Conservation (phyloP, 2,888 invertebrate species). For the Drosophila mulleri region DNA sequence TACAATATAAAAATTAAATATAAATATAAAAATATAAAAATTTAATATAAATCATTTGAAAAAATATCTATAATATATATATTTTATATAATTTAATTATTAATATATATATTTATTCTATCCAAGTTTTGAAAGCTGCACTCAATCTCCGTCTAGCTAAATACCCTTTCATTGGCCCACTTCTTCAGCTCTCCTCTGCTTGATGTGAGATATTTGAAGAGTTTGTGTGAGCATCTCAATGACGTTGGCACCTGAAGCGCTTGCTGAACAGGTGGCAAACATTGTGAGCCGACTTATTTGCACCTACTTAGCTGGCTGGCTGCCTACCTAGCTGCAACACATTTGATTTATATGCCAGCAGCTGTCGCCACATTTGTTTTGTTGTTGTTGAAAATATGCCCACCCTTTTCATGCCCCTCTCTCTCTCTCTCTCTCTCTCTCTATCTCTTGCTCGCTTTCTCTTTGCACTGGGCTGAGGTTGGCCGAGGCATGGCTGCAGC, state of each 20-base stretch:
- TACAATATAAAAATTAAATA: too few species aligned
- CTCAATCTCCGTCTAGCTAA: not conserved
- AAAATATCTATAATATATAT: too few species aligned
- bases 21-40: too few species aligned
- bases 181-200: not conserved
- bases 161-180: too few species aligned
- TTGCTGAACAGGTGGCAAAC: conserved; percentile 6
- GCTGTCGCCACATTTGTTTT: conserved; percentile 41
- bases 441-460: not conserved
- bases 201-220: not conserved
- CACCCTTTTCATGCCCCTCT: conserved; percentile 33
- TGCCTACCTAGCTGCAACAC: conserved; percentile 15
- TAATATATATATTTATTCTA: too few species aligned
- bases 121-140: too few species aligned
- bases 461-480: not conserved
- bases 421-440: not conserved
- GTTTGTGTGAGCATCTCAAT: not conserved
- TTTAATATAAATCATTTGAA: too few species aligned
- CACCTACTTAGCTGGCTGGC: conserved; percentile 20
- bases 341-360: conserved; percentile 60
- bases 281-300: conserved; percentile 21
- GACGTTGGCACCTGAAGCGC: conserved; percentile 2
- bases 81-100: too few species aligned
- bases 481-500: conserved; percentile 5
- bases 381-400: conserved; percentile 24